Evolutionary conservation across 1,140 invertebrate genomes (phyloP).

Genomic region (Drosophila nannoptera): DNA sequence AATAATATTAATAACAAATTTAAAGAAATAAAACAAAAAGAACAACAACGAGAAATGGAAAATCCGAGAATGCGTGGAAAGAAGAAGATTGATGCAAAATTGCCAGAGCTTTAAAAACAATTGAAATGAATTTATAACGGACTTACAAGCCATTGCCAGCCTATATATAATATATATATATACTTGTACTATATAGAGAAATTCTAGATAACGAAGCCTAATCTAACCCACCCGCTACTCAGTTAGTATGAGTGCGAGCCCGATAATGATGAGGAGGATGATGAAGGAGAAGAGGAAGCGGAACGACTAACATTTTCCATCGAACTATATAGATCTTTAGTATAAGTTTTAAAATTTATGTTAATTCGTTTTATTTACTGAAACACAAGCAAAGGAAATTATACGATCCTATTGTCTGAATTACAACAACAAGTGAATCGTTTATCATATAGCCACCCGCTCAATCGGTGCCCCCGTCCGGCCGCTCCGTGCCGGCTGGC

Average conservation of each 20-base stretch:
- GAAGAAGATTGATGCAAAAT: not conserved
- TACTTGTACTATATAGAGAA: constrained; percentile 14
- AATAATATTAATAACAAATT: not conserved
- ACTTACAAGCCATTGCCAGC: constrained; percentile 63
- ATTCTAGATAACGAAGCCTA: constrained; percentile 9
- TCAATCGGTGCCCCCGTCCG: not conserved
- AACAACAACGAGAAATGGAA: too few species aligned
- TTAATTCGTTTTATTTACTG: constrained; percentile 64
- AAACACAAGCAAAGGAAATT: constrained; percentile 40
- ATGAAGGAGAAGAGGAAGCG: constrained; percentile 5
- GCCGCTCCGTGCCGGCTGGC: constrained; percentile 8
- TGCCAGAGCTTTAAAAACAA: constrained; percentile 14
- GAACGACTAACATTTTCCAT: constrained; percentile 13
- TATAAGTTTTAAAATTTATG: constrained; percentile 53
- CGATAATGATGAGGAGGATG: constrained; percentile 3
- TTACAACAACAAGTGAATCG: constrained; percentile 47
- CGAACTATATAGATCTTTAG: constrained; percentile 31
- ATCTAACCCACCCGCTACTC: constrained; percentile 18
- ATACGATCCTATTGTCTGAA: constrained; percentile 58
- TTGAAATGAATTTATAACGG: constrained; percentile 68
- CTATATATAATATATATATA: constrained; percentile 41
- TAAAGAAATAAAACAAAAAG: not conserved
- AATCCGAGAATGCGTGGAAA: not conserved
- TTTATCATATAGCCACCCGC: constrained; percentile 20
- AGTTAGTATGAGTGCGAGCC: constrained; percentile 36